Conservation (phyloP, 2,888 invertebrate genomes). For the Cephus runcator region DNA sequence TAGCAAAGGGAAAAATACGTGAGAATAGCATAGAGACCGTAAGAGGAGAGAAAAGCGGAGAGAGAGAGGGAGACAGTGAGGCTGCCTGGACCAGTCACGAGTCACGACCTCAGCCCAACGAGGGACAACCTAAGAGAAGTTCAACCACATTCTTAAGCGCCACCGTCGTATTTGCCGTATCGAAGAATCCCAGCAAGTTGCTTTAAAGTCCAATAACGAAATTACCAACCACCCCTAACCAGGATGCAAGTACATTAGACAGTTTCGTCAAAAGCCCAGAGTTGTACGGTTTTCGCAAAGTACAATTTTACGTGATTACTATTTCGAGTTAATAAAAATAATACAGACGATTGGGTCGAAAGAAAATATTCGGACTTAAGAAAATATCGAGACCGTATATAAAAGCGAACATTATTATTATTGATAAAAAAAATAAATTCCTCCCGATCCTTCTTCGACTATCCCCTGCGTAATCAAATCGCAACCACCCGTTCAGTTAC, state of each 20-base stretch:
- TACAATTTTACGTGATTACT: background rate
- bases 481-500: background rate
- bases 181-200: background rate
- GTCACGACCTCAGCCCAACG: constrained; percentile 21
- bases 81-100: constrained; percentile 17
- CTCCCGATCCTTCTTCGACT: background rate
- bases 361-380: too few species aligned
- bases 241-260: background rate
- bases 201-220: background rate
- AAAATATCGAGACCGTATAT: too few species aligned
- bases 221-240: background rate
- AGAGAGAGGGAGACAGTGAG: background rate
- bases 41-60: background rate
- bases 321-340: background rate
- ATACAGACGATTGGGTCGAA: too few species aligned
- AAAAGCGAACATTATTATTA: too few species aligned
- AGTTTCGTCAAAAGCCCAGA: background rate
- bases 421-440: too few species aligned
- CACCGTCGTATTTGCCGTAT: constrained; percentile 3
- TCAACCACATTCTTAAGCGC: constrained; percentile 33
- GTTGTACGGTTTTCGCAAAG: too few species aligned
- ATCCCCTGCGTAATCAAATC: background rate
- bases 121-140: constrained; percentile 22
- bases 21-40: background rate
- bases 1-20: constrained; percentile 10